phyloP scores from a whole-genome alignment of 2,888 invertebrate species.

The Trichogramma dendrolimi region DNA sequence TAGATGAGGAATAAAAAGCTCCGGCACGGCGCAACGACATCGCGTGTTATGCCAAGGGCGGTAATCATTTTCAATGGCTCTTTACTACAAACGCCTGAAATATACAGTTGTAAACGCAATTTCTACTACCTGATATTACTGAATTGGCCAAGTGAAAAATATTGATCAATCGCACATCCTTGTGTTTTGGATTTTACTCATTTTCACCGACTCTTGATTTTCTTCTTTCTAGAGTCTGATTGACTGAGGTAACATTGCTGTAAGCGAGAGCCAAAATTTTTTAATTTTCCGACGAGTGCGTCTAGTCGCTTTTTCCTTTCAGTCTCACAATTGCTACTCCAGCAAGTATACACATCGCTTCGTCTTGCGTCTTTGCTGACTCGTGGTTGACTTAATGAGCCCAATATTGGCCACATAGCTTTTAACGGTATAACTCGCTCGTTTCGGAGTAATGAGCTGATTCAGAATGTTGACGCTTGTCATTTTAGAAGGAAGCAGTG shows the following conservation, averaged over 20 bases:
- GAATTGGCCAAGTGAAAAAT: constrained; percentile 39
- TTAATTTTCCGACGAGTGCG: too few relatives aligned
- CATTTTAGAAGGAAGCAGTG: constrained; percentile 9
- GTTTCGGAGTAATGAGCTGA: constrained; percentile 5
- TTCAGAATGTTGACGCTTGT: constrained; percentile 20
- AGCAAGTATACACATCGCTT: too few relatives aligned
- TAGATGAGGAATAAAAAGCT: constrained; percentile 24
- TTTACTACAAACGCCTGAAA: constrained; percentile 21
- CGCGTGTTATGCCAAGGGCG: constrained; percentile 36
- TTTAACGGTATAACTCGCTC: too few relatives aligned
- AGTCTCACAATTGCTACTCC: too few relatives aligned
- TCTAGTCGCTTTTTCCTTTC: constrained; percentile 4
- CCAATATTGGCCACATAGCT: constrained; percentile 5
- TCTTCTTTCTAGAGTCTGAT: constrained; percentile 2
- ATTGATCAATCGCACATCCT: constrained; percentile 34
- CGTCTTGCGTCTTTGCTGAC: too few relatives aligned
- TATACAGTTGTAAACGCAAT: constrained; percentile 18
- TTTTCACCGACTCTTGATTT: background rate
- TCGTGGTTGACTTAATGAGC: constrained; percentile 8
- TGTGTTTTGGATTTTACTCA: background rate
- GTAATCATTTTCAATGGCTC: constrained; percentile 49
- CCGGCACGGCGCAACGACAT: background rate
- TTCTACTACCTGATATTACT: constrained; percentile 44
- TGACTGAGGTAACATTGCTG: constrained; percentile 10
- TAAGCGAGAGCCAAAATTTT: too few relatives aligned